These are phyloP conservation scores for Macaca nemestrina DNA, from an alignment of 2,113 vertebrate genomes.

Conservation along the genomic window DNA sequence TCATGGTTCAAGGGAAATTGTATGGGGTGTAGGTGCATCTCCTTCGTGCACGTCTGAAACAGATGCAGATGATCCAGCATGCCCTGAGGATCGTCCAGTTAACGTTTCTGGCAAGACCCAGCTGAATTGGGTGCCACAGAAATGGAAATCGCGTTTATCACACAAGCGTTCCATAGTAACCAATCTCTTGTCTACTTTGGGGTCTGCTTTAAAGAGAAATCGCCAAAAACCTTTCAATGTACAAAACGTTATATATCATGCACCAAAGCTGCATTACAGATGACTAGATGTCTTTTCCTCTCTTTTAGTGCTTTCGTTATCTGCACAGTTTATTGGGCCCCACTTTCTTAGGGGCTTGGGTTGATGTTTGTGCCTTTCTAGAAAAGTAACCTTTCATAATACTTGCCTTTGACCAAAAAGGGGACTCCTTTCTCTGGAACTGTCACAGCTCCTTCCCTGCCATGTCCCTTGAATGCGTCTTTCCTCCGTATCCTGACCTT, in stretches of 20 bases:
- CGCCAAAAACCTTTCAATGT: neutral
- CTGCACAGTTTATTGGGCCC: neutral
- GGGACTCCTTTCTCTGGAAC: neutral
- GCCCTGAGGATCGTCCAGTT: neutral
- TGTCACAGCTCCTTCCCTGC: neutral
- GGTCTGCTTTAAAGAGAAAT: neutral
- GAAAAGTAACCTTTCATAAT: neutral
- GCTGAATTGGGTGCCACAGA: neutral
- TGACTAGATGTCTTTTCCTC: neutral
- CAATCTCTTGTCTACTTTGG: neutral
- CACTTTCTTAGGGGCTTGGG: neutral
- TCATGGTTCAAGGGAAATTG: accelerated
- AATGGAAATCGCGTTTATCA: neutral
- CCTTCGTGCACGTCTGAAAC: neutral
- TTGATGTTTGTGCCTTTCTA: neutral
- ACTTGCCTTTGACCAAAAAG: neutral
- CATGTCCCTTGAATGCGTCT: neutral
- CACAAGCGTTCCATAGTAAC: neutral
- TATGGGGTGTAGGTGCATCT: accelerated
- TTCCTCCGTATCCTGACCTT: neutral
- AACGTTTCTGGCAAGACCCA: neutral
- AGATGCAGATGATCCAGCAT: accelerated
- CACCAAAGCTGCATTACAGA: neutral
- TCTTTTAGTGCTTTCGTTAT: neutral
- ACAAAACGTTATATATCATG: neutral